Evolutionary conservation across 1,140 invertebrate genomes (phyloP), one percentile per base, ranked within the genome.

Genomic region (Bombus cullumanus): DNA sequence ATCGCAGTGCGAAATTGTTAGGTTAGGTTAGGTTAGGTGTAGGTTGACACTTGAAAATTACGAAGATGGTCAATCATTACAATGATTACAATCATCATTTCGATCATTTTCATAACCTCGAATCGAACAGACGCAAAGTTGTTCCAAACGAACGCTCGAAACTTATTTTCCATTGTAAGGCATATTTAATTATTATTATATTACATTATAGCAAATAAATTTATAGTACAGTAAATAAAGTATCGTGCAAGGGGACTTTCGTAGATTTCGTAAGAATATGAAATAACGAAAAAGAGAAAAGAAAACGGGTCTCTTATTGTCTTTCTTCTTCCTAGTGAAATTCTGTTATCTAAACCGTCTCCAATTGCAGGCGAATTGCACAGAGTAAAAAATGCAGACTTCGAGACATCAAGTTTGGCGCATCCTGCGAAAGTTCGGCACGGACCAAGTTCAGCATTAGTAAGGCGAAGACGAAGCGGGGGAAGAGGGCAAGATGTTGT

Each of bases 401-500:
- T 22, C 47, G 47, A 62, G n/a, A 1, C 12, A 13, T 10, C 59
- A 62, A n/a, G 28, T 62, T n/a, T 62, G 59, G 4, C 3, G 4
- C 28, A 12, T 62, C 28, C 28, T 62, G 25, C 28, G 12, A 62
- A n/a, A 62, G 12, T 62, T 62, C 12, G 59, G 6, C 6, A 22
- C 47, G 22, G 3, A 62, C 10, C 59, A 62, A n/a, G 28, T 62
- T 62, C 59, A 62, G 28, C 3, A 13, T n/a, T n/a, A 13, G 59
- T 62, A n/a, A 28, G 53, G 15, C 12, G 4, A 57, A 22, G 34
- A n/a, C 34, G 28, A 18, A 66, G 77, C 64, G 77, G 57, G 22
- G 47, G 57, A 71, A 77, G 57, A 57, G 66, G 88, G 81, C 59
- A 77, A 66, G 68, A 84, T 86, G 86, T 87, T 89, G 88, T 89